phyloP scores from a whole-genome alignment of 2,888 invertebrate species.

The Drosophila histrio region DNA sequence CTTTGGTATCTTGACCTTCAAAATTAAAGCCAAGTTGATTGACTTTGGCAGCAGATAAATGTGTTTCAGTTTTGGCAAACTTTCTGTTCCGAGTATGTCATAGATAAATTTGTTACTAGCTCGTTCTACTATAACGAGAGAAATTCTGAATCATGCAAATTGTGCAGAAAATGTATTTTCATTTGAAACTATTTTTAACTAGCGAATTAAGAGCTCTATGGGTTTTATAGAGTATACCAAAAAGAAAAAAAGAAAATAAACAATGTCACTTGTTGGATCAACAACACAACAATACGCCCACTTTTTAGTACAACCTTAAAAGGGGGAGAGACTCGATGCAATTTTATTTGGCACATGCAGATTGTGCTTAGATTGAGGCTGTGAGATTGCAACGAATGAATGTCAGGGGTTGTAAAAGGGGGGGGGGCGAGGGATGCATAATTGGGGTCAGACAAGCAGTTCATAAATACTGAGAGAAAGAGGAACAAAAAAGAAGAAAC shows the following conservation, averaged over 20 bases:
- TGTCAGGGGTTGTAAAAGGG: constrained; percentile 12
- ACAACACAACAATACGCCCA: constrained; percentile 31
- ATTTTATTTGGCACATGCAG: constrained; percentile 42
- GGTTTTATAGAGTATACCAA: constrained; percentile 9
- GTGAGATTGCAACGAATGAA: constrained; percentile 29
- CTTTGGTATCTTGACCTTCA: constrained; percentile 18
- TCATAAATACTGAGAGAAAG: constrained; percentile 48
- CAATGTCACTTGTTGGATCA: constrained; percentile 24
- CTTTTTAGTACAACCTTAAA: constrained; percentile 10
- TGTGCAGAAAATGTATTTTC: constrained; percentile 1
- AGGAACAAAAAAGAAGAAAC: constrained; percentile 7
- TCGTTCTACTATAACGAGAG: not conserved
- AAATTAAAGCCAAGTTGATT: constrained; percentile 20
- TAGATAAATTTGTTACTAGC: constrained; percentile 2
- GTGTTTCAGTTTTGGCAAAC: constrained; percentile 5
- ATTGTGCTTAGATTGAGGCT: constrained; percentile 41
- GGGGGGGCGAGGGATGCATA: not conserved
- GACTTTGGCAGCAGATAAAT: not conserved
- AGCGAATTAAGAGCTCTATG: constrained; percentile 1
- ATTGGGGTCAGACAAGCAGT: constrained; percentile 55
- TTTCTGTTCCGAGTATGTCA: constrained; percentile 1
- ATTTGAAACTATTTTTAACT: constrained; percentile 4
- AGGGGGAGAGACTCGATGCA: no score
- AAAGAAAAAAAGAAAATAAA: no score
- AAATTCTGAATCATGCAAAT: constrained; percentile 5